Evolutionary conservation across 2,113 vertebrate species (phyloP).

Genomic region (Notiomystis cincta): DNA sequence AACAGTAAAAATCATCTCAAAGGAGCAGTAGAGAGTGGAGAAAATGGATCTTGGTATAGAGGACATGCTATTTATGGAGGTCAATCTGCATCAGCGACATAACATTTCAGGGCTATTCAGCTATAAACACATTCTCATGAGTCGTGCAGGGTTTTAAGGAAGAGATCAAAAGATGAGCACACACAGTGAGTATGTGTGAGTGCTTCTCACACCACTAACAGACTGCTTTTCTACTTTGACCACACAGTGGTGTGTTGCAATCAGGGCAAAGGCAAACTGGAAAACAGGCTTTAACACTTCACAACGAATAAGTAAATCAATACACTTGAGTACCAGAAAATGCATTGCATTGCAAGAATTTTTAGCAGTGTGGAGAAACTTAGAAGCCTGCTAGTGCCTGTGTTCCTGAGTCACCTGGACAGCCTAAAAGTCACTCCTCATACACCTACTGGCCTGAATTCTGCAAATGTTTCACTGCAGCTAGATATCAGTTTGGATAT

Average conservation of each 20-base stretch:
- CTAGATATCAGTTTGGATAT: neutral
- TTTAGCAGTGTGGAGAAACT: neutral
- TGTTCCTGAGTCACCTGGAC: neutral
- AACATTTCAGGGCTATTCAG: slow-evolving; percentile 33
- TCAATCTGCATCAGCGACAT: slow-evolving; percentile 36
- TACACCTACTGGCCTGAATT: neutral
- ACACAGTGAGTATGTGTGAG: neutral
- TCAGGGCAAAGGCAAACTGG: neutral
- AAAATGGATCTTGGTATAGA: slow-evolving; percentile 37
- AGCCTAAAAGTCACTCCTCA: neutral
- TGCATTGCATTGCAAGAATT: neutral
- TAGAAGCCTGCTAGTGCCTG: neutral
- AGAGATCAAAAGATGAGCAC: slow-evolving; percentile 31
- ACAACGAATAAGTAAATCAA: neutral
- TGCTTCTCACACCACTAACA: neutral
- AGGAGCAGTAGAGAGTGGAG: slow-evolving; percentile 24
- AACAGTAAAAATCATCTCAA: slow-evolving; percentile 53
- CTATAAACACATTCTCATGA: slow-evolving; percentile 12
- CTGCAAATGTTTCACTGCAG: neutral
- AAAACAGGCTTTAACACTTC: neutral
- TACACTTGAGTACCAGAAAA: neutral
- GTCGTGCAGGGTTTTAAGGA: neutral
- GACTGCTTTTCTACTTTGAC: neutral
- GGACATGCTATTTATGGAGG: slow-evolving; percentile 54
- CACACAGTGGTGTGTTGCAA: neutral